Evolutionary conservation across 1,140 invertebrate species (phyloP).

Genomic region (Pomacea maculata): DNA sequence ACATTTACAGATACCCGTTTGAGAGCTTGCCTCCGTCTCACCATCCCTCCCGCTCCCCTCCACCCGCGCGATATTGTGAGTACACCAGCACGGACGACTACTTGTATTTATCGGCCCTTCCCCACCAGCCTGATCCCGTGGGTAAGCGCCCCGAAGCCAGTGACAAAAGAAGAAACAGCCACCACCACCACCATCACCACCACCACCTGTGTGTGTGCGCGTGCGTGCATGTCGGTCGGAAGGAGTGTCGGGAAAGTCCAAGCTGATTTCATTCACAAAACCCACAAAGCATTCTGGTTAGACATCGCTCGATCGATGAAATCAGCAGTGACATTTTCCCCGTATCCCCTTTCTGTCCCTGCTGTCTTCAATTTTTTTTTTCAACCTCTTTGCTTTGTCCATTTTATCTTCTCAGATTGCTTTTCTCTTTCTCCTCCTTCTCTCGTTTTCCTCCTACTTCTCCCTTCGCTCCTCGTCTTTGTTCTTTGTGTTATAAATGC

Average conservation of each 20-base stretch:
- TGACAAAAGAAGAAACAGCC: too few species aligned
- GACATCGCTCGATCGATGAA: neutral
- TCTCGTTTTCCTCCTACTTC: neutral
- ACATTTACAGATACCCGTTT: too few species aligned
- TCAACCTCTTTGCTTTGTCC: neutral
- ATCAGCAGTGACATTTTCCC: neutral
- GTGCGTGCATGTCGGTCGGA: neutral
- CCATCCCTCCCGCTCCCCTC: too few species aligned
- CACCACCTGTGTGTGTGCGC: too few species aligned
- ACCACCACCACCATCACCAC: too few species aligned
- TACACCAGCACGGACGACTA: too few species aligned
- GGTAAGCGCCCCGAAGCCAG: too few species aligned
- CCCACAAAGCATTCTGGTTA: neutral
- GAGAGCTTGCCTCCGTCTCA: too few species aligned
- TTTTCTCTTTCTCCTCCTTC: neutral
- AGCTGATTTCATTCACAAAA: neutral
- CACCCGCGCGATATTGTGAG: too few species aligned
- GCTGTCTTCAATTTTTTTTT: neutral
- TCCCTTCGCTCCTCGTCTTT: neutral
- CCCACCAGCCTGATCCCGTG: too few species aligned
- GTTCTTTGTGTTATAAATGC: neutral
- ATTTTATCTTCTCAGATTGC: neutral
- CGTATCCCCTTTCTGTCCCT: neutral
- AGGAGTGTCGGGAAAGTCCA: neutral
- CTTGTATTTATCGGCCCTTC: too few species aligned